These are phyloP conservation scores for Hyppa rectilinea DNA, from an alignment of 2,888 invertebrate species.

Conservation along the genomic window DNA sequence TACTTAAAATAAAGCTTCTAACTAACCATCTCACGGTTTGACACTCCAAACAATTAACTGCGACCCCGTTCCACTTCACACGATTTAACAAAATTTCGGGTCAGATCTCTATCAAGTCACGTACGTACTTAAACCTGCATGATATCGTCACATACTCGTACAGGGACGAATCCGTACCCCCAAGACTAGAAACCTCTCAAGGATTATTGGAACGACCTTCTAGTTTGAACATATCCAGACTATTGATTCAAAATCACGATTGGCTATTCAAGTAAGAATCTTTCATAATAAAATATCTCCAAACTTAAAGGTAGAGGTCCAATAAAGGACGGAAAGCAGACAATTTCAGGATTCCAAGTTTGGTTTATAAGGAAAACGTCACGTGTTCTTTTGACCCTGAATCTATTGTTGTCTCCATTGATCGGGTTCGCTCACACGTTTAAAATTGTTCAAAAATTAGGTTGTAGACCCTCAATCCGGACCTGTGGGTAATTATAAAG, in stretches of 20 bases:
- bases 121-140: constrained; percentile 50
- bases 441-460: constrained; percentile 43
- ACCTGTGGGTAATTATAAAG: constrained; percentile 43
- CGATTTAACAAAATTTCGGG: constrained; percentile 52
- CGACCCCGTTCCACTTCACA: constrained; percentile 60
- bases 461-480: constrained; percentile 31
- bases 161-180: constrained; percentile 38
- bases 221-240: constrained; percentile 7
- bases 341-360: constrained; percentile 22
- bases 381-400: constrained; percentile 45
- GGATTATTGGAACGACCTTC: constrained; percentile 28
- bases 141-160: constrained; percentile 14
- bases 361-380: constrained; percentile 48
- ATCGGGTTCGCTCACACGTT: constrained; percentile 33
- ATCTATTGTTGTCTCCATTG: constrained; percentile 47
- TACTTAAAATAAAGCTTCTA: not conserved
- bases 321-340: constrained; percentile 21
- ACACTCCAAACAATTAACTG: constrained; percentile 49
- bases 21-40: constrained; percentile 16
- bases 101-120: constrained; percentile 65
- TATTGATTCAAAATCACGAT: constrained; percentile 37
- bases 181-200: constrained; percentile 24
- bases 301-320: constrained; percentile 12
- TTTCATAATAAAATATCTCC: constrained; percentile 29
- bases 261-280: constrained; percentile 26